Evolutionary conservation across 2,113 vertebrate species (phyloP), one percentile per base, ranked within the genome.

Genomic region (Vombatus ursinus): DNA sequence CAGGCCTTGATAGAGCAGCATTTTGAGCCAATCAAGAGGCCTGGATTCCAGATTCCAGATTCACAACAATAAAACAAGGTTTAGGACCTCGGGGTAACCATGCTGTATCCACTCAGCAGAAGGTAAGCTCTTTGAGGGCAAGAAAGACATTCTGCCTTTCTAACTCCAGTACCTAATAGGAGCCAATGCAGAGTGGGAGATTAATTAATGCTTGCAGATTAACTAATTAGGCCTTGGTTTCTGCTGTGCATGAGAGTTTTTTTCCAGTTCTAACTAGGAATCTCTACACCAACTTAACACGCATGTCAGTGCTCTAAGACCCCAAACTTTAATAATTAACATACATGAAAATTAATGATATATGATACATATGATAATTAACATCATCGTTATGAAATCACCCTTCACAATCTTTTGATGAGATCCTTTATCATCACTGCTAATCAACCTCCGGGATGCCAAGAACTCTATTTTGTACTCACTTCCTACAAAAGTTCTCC

Each of bases 401-500:
- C 91, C 51, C 52, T 93, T 89, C 28, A 54, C 10, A 94, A 77
- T 91, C 47, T 93, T 44, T 91, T 94, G 53, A 37, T 52, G 91
- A 93, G 92, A 96, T 52, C 89, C 92, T 91, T 37, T n/a, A n/a
- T 7, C 52, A 84, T 91, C 53, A 77, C 12, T 95, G 90, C n/a
- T 91, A 92, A 95, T n/a, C 93, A 92, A 90, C 8, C 91, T 90
- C 51, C 61, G 16, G 31, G 61, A 68, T 37, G 31, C 31, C 57
- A 68, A 77, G 31, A n/a, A 77, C 37, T 77, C 68, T 4, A 77
- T 77, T 68, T 44, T 77, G 68, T 7, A 23, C 19, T 84, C 68
- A 44, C n/a, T 84, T 84, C 37, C n/a, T 84, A 84, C 68, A 44
- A 23, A 84, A 84, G 68, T 8, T 84, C 68, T 44, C n/a, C 68